These are phyloP conservation scores for Struthio camelus DNA, from an alignment of 2,113 vertebrate species.

Conservation along the genomic window DNA sequence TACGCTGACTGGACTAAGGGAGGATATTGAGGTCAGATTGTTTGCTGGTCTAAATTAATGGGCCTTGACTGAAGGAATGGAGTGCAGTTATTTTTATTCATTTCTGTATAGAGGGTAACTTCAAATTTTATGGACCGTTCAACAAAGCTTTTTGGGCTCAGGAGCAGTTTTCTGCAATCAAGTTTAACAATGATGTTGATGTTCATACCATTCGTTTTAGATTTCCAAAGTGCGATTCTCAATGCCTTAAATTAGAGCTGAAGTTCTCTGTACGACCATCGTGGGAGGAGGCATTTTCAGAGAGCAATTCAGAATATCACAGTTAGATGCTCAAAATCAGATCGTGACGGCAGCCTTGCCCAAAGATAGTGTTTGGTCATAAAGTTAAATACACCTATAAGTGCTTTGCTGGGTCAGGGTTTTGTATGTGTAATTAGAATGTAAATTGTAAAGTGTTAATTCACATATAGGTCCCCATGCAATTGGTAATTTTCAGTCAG, in stretches of 20 bases:
- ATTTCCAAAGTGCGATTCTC: fast-evolving
- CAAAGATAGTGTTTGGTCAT: neutral
- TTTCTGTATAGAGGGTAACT: neutral
- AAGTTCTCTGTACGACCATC: neutral
- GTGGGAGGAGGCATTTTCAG: neutral
- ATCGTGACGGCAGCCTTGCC: neutral
- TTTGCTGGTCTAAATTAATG: neutral
- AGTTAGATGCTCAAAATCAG: neutral
- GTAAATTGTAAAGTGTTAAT: neutral
- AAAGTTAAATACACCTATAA: neutral
- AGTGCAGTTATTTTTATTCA: neutral
- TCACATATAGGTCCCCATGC: neutral
- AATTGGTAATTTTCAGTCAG: fast-evolving
- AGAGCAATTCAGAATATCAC: neutral
- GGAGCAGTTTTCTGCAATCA: neutral
- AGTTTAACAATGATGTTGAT: neutral
- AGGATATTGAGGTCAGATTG: neutral
- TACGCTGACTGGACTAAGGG: neutral
- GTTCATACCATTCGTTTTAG: neutral
- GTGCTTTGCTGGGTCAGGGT: neutral
- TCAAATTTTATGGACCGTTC: neutral
- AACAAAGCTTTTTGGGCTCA: neutral
- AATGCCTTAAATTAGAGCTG: neutral
- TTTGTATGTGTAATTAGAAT: neutral
- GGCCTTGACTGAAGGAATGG: neutral